These are phyloP conservation scores for Noctua comes DNA, from an alignment of 2,888 invertebrate genomes.

Conservation along the genomic window DNA sequence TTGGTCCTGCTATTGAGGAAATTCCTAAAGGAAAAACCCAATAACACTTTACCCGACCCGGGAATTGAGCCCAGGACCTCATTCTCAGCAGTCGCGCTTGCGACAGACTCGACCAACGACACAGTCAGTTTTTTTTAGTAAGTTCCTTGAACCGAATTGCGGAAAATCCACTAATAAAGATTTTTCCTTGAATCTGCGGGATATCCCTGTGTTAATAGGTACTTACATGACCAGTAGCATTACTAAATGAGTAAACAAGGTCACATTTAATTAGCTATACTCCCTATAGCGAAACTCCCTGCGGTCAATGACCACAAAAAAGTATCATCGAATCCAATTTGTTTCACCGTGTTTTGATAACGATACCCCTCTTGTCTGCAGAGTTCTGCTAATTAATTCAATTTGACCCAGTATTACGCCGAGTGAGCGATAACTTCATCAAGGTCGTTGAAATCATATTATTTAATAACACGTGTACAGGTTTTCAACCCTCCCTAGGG, in stretches of 20 bases:
- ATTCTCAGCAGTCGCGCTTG: too few species aligned
- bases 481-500: conserved; percentile 17
- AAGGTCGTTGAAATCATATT: conserved; percentile 28
- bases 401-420: not conserved
- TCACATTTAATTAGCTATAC: not conserved
- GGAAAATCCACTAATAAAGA: not conserved
- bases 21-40: too few species aligned
- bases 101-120: too few species aligned
- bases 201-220: conserved; percentile 3
- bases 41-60: too few species aligned
- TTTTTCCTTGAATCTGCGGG: conserved; percentile 20
- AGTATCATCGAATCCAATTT: too few species aligned
- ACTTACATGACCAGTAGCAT: not conserved
- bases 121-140: not conserved
- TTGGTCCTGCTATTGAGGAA: too few species aligned
- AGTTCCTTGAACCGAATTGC: not conserved
- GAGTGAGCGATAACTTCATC: conserved; percentile 4
- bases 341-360: not conserved
- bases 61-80: too few species aligned
- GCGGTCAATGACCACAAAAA: not conserved
- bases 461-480: conserved; percentile 22
- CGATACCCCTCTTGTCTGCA: not conserved
- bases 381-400: not conserved
- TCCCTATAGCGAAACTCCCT: not conserved
- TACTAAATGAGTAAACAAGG: not conserved